A percentile compares a stretch with the other conserved stretches of the same genome.
Conservation (phyloP, 1,140 invertebrate species). For the Myzus persicae region DNA sequence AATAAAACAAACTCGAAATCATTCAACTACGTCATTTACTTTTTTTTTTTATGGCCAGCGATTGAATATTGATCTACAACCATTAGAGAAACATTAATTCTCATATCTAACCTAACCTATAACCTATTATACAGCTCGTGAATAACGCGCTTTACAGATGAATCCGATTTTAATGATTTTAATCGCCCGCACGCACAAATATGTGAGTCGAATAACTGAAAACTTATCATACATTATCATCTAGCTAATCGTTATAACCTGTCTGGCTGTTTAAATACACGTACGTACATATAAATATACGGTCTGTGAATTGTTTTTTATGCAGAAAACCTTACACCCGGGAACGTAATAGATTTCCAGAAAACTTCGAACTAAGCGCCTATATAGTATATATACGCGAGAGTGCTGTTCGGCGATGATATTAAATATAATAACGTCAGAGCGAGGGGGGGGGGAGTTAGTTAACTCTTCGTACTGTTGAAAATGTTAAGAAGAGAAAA, state of each 20-base stretch:
- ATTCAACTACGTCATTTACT: not conserved
- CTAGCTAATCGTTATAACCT: too few species aligned
- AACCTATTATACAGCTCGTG: not conserved
- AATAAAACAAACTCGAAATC: not conserved
- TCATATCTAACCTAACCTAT: not conserved
- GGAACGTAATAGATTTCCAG: not conserved
- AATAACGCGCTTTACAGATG: not conserved
- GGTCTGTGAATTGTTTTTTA: not conserved
- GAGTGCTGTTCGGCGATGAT: not conserved
- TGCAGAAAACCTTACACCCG: not conserved
- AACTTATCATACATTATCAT: not conserved
- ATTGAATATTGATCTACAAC: not conserved
- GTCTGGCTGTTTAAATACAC: not conserved
- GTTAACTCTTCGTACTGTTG: not conserved
- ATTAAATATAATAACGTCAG: not conserved
- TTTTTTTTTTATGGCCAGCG: not conserved
- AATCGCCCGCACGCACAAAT: not conserved
- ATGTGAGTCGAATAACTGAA: not conserved
- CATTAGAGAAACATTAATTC: not conserved
- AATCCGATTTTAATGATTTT: not conserved
- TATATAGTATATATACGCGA: not conserved
- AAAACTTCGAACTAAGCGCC: not conserved
- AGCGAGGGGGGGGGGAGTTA: not conserved
- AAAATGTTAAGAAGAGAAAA: not conserved
- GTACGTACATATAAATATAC: not conserved